These are phyloP conservation scores for Conus canariensis DNA, from an alignment of 2,888 invertebrate genomes.

Conservation along the genomic window DNA sequence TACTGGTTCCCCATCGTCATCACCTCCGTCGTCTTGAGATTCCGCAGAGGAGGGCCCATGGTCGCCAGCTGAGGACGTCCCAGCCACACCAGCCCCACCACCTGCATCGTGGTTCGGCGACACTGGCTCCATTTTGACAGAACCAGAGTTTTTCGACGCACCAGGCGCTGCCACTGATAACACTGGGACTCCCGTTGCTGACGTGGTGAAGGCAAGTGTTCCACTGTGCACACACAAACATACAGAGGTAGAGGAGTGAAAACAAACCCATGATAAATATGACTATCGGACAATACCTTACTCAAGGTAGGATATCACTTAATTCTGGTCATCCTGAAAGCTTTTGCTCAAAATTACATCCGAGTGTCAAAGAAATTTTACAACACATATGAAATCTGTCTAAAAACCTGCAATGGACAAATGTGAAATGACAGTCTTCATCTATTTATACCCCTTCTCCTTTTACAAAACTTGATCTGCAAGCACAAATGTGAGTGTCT, in stretches of 20 bases:
- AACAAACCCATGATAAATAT: neutral
- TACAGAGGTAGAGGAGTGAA: neutral
- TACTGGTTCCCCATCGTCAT: slow-evolving; percentile 24
- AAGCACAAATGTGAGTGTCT: too few species aligned
- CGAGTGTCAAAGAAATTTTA: too few species aligned
- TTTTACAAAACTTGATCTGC: too few species aligned
- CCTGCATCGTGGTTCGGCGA: slow-evolving; percentile 45
- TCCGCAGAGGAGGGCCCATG: slow-evolving; percentile 34
- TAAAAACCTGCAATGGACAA: too few species aligned
- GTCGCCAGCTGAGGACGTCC: neutral
- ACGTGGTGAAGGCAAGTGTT: slow-evolving; percentile 50
- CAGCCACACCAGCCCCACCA: neutral
- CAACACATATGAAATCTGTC: too few species aligned
- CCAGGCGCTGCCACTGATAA: slow-evolving; percentile 35
- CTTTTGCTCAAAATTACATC: too few species aligned
- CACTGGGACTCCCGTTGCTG: slow-evolving; percentile 43
- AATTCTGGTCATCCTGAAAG: too few species aligned
- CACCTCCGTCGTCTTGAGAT: slow-evolving; percentile 22
- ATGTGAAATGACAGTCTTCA: too few species aligned
- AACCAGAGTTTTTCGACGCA: neutral
- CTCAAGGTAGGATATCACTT: too few species aligned
- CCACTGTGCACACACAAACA: slow-evolving; percentile 49
- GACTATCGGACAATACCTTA: too few species aligned
- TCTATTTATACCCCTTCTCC: too few species aligned
- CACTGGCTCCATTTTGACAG: slow-evolving; percentile 49